These are phyloP conservation scores for Drosophila merina DNA, from an alignment of 2,888 invertebrate genomes.

Conservation along the genomic window DNA sequence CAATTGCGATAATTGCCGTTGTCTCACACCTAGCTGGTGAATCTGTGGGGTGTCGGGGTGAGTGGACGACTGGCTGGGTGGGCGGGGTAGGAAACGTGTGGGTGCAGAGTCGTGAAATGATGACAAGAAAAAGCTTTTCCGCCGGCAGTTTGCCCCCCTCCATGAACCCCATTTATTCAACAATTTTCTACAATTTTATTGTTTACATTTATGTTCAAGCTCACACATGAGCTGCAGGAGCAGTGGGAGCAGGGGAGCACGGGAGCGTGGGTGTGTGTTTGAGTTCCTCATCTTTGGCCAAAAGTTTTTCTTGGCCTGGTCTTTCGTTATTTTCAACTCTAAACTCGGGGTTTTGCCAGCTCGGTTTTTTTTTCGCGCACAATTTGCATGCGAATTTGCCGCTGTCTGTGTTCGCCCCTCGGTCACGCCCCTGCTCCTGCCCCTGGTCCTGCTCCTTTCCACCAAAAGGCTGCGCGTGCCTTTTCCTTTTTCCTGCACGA, in stretches of 20 bases:
- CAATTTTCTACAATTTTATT: constrained; percentile 79
- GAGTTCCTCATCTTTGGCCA: constrained; percentile 39
- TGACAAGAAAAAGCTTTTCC: constrained; percentile 78
- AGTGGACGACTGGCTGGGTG: not conserved
- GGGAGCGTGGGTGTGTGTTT: not conserved
- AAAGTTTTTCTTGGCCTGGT: constrained; percentile 41
- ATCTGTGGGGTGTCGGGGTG: constrained; percentile 19
- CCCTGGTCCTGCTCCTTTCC: constrained; percentile 1
- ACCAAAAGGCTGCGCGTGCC: constrained; percentile 29
- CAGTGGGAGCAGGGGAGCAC: constrained; percentile 1
- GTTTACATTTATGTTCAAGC: constrained; percentile 74
- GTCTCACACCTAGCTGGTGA: constrained; percentile 69
- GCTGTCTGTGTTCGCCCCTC: constrained; percentile 62
- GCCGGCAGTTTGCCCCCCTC: constrained; percentile 58
- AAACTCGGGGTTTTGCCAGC: constrained; percentile 42
- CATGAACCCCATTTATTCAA: constrained; percentile 62
- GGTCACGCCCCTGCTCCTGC: constrained; percentile 23
- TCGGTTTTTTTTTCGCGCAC: constrained; percentile 73
- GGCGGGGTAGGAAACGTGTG: constrained; percentile 11
- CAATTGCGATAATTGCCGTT: constrained; percentile 80
- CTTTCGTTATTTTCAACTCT: constrained; percentile 43
- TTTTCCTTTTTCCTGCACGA: constrained; percentile 66
- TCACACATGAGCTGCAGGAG: constrained; percentile 21
- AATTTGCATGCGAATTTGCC: constrained; percentile 79
- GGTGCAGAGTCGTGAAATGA: constrained; percentile 74